Conservation (phyloP, 1,140 invertebrate genomes). For the Rhyacophila brunnea region DNA sequence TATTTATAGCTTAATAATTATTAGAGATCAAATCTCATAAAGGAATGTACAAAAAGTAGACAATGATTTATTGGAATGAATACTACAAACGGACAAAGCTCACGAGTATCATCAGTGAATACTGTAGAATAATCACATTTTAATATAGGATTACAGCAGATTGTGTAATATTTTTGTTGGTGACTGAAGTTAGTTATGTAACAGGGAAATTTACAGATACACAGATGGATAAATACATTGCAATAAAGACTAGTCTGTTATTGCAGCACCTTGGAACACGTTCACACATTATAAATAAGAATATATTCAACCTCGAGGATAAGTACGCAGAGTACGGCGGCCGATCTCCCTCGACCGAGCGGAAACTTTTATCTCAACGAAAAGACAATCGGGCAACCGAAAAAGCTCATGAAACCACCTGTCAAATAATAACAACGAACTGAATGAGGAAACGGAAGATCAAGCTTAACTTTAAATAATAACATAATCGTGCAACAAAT, state of each 20-base stretch:
- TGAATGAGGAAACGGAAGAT: constrained; percentile 25
- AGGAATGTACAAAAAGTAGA: constrained; percentile 1
- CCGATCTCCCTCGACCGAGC: constrained; percentile 42
- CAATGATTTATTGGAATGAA: neutral
- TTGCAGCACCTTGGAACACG: constrained; percentile 4
- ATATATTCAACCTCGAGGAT: neutral
- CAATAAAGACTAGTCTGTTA: constrained; percentile 13
- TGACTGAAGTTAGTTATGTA: neutral
- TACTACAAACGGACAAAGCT: neutral
- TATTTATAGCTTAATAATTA: neutral
- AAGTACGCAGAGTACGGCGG: constrained; percentile 38
- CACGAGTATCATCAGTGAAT: no score
- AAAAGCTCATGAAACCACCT: constrained; percentile 55
- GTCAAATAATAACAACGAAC: constrained; percentile 49
- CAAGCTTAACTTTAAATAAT: constrained; percentile 11
- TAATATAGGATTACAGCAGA: no score
- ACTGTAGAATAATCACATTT: no score
- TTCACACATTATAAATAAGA: neutral
- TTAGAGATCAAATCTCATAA: neutral
- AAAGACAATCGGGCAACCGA: constrained; percentile 56
- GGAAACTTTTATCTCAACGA: constrained; percentile 50
- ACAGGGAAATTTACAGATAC: neutral
- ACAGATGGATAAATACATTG: neutral
- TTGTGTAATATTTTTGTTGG: neutral
- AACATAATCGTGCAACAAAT: neutral